Conservation (phyloP, 1,140 invertebrate genomes). For the Lepidurus couesii region DNA sequence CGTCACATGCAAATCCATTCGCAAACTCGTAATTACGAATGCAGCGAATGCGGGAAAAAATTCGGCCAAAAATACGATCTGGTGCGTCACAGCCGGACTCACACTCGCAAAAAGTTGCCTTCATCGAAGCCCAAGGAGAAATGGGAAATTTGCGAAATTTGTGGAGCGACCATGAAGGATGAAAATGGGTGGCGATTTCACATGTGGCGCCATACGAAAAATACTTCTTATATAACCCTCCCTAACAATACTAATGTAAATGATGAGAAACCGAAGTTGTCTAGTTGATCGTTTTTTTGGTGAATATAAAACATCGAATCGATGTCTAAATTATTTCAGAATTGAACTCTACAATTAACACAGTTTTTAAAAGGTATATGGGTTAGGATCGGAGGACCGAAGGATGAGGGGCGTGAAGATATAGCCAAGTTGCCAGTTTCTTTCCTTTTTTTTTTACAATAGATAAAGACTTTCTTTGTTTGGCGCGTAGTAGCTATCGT, state of each 20-base stretch:
- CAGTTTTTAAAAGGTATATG: slow-evolving; percentile 10
- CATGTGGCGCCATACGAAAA: not conserved
- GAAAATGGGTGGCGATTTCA: not conserved
- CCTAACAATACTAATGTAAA: not conserved
- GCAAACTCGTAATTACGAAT: slow-evolving; percentile 41
- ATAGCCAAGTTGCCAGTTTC: not conserved
- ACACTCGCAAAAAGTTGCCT: slow-evolving; percentile 38
- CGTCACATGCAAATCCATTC: slow-evolving; percentile 29
- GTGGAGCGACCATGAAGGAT: not conserved
- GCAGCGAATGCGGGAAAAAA: slow-evolving; percentile 59
- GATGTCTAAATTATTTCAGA: slow-evolving; percentile 16
- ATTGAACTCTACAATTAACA: slow-evolving; percentile 22
- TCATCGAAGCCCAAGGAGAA: slow-evolving; percentile 31
- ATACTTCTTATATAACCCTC: not conserved
- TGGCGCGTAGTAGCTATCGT: not conserved
- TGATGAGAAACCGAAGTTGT: not conserved
- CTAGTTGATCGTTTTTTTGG: not conserved
- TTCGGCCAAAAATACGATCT: slow-evolving; percentile 52
- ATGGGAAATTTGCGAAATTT: not conserved
- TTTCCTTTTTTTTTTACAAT: slow-evolving; percentile 1
- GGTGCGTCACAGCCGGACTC: slow-evolving; percentile 47
- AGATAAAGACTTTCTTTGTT: not conserved
- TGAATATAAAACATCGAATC: slow-evolving; percentile 15
- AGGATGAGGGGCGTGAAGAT: slow-evolving; percentile 13
- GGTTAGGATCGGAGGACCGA: not conserved